Base-by-base conservation (phyloP, 2,888 invertebrate species). In the Cheilosia impressa region DNA sequence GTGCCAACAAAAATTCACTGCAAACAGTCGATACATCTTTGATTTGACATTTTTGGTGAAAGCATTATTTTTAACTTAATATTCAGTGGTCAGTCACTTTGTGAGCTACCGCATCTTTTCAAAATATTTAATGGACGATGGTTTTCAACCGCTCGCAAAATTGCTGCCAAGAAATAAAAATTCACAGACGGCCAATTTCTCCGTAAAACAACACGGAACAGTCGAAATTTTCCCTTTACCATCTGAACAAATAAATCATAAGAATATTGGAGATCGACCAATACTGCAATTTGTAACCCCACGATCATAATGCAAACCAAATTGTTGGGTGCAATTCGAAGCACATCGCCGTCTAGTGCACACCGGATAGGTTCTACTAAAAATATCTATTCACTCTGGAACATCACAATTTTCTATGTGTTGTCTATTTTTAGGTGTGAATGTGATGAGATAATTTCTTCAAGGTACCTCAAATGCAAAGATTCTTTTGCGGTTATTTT, bases 351-450 rank as follows among this genome's bases (percentile, higher is more conserved):
- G 73, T 71, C 72, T 72, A 52, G 13, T 22, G 15, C 41, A 66
- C 62, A 68, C 63, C 57, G 43, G 45, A 73, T 62, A 66, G 52
- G 45, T 63, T 52, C 34, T 22, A 41, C 72, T 63, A 81, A 85
- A 81, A 73, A 85, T 76, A 72, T 68, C 62, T 57, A 17, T 55
- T 58, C 71, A 57, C 72, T 76, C 85, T 85, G 85, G 85, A 85
- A 66, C 10, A 43, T 45, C 24, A 72, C 45, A 24, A 41, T 27
- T 0, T 52, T 52, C 52, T 22, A 53, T 15, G 41, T 27, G 15
- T 24, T 10, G 45, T 80, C 80, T 80, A 84, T 84, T 80, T 75
- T 41, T 80, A 73, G 22, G 27, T 27, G 10, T 63, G 62, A 53
- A 45, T 52, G 31, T 2, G 62, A 57, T 76, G 62, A 63, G 50